Evolutionary conservation across 2,113 vertebrate species (phyloP).

Genomic region (Phalacrocorax brasilianus): DNA sequence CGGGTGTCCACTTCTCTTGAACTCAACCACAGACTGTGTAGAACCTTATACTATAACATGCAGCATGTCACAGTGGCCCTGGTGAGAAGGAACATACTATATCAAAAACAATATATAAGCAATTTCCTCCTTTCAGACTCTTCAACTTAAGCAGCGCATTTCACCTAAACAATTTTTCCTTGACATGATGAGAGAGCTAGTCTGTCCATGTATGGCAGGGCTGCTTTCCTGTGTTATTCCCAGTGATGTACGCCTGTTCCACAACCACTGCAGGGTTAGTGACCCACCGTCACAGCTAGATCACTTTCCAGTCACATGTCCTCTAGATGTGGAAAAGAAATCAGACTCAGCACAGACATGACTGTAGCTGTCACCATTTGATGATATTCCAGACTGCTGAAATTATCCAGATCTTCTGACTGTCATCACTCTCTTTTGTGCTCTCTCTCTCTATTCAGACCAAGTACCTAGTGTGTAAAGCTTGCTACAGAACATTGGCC

Average conservation of each 20-base stretch:
- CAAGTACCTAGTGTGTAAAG: background rate
- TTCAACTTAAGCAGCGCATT: background rate
- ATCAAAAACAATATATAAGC: background rate
- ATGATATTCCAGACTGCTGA: background rate
- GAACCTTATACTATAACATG: background rate
- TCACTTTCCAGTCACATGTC: background rate
- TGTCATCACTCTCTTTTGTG: background rate
- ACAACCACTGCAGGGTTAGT: background rate
- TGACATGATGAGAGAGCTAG: background rate
- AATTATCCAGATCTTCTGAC: background rate
- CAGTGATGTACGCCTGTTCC: background rate
- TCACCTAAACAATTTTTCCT: background rate
- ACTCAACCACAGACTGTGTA: background rate
- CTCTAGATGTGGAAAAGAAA: slow-evolving; percentile 16
- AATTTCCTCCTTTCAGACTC: background rate
- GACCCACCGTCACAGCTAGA: background rate
- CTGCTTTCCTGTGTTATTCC: background rate
- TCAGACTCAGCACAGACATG: background rate
- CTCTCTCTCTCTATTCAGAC: background rate
- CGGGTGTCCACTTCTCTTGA: background rate
- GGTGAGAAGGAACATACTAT: background rate
- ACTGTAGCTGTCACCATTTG: background rate
- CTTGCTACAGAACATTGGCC: background rate
- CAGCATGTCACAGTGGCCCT: background rate
- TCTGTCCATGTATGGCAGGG: background rate